These are phyloP conservation scores for Tringa solitaria DNA, from an alignment of 2,113 vertebrate species.

Conservation along the genomic window DNA sequence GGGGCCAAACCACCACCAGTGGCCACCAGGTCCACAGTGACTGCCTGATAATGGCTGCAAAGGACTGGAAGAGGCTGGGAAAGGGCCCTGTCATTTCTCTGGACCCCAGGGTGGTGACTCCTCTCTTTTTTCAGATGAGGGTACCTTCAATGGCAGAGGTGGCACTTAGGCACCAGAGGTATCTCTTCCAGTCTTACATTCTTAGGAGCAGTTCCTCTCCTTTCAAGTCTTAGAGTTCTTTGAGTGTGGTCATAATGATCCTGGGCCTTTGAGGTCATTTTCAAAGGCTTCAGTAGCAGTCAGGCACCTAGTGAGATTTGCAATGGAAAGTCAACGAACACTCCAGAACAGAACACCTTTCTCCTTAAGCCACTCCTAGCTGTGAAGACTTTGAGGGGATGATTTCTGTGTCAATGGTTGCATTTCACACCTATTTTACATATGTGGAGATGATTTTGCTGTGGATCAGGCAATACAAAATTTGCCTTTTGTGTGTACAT, in stretches of 20 bases:
- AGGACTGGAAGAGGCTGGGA: neutral
- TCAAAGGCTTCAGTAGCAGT: neutral
- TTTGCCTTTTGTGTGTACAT: neutral
- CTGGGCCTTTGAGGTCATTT: neutral
- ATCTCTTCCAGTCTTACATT: neutral
- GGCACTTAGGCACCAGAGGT: neutral
- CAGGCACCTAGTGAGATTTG: neutral
- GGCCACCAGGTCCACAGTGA: neutral
- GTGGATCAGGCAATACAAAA: neutral
- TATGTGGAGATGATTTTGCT: neutral
- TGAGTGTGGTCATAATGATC: neutral
- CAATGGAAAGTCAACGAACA: neutral
- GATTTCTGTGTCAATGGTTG: neutral
- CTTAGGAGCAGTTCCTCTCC: neutral
- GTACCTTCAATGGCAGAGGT: neutral
- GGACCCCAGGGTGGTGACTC: neutral
- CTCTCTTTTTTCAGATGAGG: neutral
- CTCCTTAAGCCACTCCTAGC: neutral
- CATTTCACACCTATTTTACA: neutral
- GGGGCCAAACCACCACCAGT: neutral
- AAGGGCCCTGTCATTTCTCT: neutral
- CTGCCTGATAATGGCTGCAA: neutral
- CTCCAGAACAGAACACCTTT: neutral
- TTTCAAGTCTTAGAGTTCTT: neutral
- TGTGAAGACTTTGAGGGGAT: neutral